Conservation (phyloP, 2,888 invertebrate species). For the Andrena bicolor region DNA sequence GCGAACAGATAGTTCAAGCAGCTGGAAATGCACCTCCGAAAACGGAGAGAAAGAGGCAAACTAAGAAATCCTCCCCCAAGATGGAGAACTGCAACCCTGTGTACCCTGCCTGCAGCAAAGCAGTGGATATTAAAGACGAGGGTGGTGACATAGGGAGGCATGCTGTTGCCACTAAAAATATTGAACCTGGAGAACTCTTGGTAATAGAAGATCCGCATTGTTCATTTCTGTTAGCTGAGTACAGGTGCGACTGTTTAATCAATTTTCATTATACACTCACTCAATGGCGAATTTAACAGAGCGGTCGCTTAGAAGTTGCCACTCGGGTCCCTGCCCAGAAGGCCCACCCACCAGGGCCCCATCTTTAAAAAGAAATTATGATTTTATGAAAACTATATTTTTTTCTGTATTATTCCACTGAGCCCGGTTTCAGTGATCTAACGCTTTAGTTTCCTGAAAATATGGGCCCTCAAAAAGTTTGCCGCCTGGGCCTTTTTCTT, state of each 20-base stretch:
- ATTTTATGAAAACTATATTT: too few species aligned
- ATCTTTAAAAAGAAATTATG: too few species aligned
- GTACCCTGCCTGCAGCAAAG: slow-evolving; percentile 88
- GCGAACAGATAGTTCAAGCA: slow-evolving; percentile 83
- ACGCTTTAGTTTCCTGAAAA: too few species aligned
- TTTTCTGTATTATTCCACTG: too few species aligned
- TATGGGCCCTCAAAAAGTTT: too few species aligned
- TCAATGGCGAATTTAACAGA: too few species aligned
- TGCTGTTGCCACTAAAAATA: slow-evolving; percentile 89
- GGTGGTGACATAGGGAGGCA: slow-evolving; percentile 89
- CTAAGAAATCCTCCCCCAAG: slow-evolving; percentile 77
- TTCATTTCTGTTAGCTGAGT: slow-evolving; percentile 89
- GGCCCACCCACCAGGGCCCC: too few species aligned
- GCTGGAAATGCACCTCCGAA: slow-evolving; percentile 16
- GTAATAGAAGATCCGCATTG: slow-evolving; percentile 91
- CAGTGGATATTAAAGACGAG: slow-evolving; percentile 88
- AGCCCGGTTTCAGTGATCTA: too few species aligned
- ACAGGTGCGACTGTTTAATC: slow-evolving; percentile 79
- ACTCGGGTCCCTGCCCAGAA: too few species aligned
- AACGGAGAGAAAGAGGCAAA: slow-evolving; percentile 75
- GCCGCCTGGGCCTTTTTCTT: too few species aligned
- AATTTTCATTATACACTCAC: neutral
- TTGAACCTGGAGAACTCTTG: slow-evolving; percentile 90
- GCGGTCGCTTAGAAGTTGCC: too few species aligned
- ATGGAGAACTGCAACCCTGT: slow-evolving; percentile 85